phyloP scores from a whole-genome alignment of 2,888 invertebrate species.

The Ypsolopha scabrella region DNA sequence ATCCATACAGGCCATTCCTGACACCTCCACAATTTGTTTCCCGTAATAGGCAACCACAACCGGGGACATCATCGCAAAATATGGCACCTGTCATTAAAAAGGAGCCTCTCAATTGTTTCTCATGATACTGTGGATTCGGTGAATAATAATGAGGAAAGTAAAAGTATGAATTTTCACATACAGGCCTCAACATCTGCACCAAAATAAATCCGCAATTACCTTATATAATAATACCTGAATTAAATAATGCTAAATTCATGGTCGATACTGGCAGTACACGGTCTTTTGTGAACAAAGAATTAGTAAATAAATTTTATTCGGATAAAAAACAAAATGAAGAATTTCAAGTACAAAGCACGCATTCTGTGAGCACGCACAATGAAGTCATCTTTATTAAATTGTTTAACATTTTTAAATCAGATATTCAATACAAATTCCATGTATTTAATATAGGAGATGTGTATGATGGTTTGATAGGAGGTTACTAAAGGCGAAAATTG shows the following conservation, averaged over 20 bases:
- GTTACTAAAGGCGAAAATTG: not conserved
- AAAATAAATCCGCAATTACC: not conserved
- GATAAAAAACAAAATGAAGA: not conserved
- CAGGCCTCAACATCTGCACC: not conserved
- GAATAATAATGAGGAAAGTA: too few species aligned
- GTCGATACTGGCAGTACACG: not conserved
- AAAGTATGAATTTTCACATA: too few species aligned
- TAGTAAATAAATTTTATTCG: not conserved
- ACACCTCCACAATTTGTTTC: too few species aligned
- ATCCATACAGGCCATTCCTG: too few species aligned
- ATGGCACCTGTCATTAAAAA: too few species aligned
- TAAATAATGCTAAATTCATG: not conserved
- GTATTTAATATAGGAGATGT: not conserved
- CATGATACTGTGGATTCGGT: too few species aligned
- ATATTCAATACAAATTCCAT: not conserved
- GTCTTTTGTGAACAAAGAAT: not conserved
- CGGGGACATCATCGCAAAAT: too few species aligned
- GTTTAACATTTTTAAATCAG: not conserved
- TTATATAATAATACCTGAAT: not conserved
- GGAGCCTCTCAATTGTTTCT: too few species aligned
- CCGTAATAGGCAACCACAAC: too few species aligned
- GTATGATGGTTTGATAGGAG: not conserved
- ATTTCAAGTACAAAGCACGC: not conserved
- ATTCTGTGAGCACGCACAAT: too few species aligned
- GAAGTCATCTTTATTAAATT: not conserved